phyloP scores from a whole-genome alignment of 2,113 vertebrate species.

The Morone chrysops region DNA sequence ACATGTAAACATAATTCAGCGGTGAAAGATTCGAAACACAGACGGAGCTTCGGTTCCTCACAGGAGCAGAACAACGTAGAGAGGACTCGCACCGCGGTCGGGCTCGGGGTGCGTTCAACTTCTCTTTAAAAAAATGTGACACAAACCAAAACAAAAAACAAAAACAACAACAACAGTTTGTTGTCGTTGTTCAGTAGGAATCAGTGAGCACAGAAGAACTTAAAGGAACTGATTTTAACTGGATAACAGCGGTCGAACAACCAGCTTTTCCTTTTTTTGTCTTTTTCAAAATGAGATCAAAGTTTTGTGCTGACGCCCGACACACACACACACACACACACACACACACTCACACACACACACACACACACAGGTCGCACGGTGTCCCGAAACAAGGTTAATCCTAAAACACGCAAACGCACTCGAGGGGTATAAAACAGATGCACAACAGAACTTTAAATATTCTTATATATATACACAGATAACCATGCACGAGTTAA shows the following conservation, averaged over 20 bases:
- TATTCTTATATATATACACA: slow-evolving; percentile 65
- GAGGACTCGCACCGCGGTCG: background rate
- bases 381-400: slow-evolving; percentile 1
- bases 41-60: slow-evolving; percentile 2
- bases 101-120: background rate
- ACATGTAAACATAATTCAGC: slow-evolving; percentile 65
- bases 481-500: slow-evolving; percentile 47
- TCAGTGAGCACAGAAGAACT: background rate
- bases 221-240: background rate
- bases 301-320: slow-evolving; percentile 63
- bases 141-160: too few relatives aligned
- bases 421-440: slow-evolving; percentile 67
- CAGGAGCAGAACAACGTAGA: background rate
- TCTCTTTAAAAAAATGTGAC: background rate
- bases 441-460: slow-evolving; percentile 71
- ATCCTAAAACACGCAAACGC: slow-evolving; percentile 32
- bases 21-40: slow-evolving; percentile 15
- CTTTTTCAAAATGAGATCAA: slow-evolving; percentile 25
- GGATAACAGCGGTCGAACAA: background rate
- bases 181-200: slow-evolving; percentile 6
- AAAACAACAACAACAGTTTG: too few relatives aligned
- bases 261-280: slow-evolving; percentile 26
- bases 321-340: too few relatives aligned
- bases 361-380: slow-evolving; percentile 11
- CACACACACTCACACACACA: too few relatives aligned